Conservation (phyloP, 2,888 invertebrate species). For the Pachymerium ferrugineum region DNA sequence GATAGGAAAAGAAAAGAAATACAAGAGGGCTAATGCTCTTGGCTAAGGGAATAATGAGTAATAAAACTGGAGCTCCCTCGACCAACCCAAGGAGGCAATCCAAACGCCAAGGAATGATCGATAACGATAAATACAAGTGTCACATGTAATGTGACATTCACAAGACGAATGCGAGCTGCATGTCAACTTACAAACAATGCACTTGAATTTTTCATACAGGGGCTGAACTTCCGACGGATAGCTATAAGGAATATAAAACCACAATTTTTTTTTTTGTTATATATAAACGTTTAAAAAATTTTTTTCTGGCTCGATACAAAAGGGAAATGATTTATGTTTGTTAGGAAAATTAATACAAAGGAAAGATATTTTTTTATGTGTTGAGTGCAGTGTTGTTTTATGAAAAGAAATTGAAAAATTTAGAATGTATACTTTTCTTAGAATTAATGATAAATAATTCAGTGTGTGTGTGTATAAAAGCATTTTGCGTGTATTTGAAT, state of each 20-base stretch:
- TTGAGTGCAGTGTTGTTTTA: too few relatives aligned
- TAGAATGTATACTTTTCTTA: too few relatives aligned
- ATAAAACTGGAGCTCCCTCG: background rate
- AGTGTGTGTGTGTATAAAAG: too few relatives aligned
- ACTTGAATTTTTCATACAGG: conserved; percentile 2
- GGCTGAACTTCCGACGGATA: background rate
- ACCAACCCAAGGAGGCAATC: conserved; percentile 24
- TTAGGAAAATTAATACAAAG: too few relatives aligned
- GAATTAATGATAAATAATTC: too few relatives aligned
- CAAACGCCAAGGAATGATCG: background rate
- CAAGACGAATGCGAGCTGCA: conserved; percentile 16
- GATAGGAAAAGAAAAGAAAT: conserved; percentile 22
- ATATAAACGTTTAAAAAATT: too few relatives aligned
- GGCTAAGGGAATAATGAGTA: background rate
- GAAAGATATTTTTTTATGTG: too few relatives aligned
- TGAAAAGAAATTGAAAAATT: too few relatives aligned
- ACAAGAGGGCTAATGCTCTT: conserved; percentile 5
- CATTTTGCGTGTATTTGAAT: background rate
- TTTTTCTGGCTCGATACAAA: too few relatives aligned
- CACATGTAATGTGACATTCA: background rate
- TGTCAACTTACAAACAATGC: background rate
- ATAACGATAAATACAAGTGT: conserved; percentile 27
- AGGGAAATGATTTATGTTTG: too few relatives aligned
- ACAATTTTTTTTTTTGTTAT: too few relatives aligned
- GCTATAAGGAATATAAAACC: too few relatives aligned